Conservation (phyloP, 2,113 vertebrate species). For the Elgaria multicarinata region DNA sequence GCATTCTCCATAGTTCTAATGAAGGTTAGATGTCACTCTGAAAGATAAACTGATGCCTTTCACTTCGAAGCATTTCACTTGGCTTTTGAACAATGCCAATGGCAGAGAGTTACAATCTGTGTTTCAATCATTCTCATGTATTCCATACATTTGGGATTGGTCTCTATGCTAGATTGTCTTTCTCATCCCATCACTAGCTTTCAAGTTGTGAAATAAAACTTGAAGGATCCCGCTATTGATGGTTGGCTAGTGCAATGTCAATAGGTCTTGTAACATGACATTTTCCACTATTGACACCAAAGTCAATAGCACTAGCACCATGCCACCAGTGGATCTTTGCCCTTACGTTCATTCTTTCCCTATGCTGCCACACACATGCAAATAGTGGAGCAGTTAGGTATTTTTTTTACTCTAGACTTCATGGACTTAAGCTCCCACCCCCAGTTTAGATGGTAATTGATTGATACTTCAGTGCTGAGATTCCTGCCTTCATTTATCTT, state of each 20-base stretch:
- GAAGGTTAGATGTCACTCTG: not conserved
- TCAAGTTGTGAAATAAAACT: not conserved
- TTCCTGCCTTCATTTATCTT: not conserved
- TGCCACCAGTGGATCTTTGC: too few species aligned
- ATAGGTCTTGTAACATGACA: too few species aligned
- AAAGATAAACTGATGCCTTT: not conserved
- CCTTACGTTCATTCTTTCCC: too few species aligned
- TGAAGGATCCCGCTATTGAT: too few species aligned
- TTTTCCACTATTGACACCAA: too few species aligned
- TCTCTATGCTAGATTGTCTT: not conserved
- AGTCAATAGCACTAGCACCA: too few species aligned
- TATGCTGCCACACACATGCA: too few species aligned
- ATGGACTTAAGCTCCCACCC: too few species aligned
- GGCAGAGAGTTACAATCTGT: not conserved
- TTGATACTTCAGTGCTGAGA: not conserved
- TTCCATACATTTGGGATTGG: not conserved
- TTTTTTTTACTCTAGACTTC: too few species aligned
- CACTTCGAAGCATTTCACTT: not conserved
- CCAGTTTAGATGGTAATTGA: too few species aligned
- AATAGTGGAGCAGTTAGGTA: too few species aligned
- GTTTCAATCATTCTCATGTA: not conserved
- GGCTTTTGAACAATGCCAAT: not conserved
- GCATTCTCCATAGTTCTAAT: not conserved
- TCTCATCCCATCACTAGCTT: not conserved
- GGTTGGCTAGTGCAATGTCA: too few species aligned